phyloP scores from a whole-genome alignment of 2,113 vertebrate species.

The Bolborhynchus lineola region DNA sequence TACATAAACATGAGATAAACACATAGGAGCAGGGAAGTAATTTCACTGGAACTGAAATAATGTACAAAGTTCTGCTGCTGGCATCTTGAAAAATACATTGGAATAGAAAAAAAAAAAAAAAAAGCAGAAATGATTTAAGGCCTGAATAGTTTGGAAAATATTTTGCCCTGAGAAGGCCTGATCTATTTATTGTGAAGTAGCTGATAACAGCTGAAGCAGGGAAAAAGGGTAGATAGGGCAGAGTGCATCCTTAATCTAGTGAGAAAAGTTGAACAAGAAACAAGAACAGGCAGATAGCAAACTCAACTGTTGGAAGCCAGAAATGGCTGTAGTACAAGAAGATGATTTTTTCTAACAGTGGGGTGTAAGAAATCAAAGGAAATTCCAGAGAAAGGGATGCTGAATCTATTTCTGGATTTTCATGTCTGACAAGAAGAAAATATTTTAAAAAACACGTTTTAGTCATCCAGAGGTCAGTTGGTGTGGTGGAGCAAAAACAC shows the following conservation, averaged over 20 bases:
- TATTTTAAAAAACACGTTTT: neutral
- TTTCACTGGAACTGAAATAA: neutral
- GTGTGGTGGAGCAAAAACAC: neutral
- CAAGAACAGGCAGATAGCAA: neutral
- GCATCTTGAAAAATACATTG: neutral
- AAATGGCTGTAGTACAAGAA: neutral
- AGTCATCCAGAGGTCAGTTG: neutral
- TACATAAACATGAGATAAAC: neutral
- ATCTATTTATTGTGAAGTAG: neutral
- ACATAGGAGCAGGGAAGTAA: neutral
- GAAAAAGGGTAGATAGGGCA: neutral
- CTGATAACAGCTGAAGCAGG: neutral
- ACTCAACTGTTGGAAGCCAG: neutral
- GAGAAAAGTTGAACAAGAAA: neutral
- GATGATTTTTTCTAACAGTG: neutral
- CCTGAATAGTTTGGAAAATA: neutral
- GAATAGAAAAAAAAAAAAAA: neutral
- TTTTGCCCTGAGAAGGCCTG: neutral
- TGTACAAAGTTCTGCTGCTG: neutral
- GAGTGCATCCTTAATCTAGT: neutral
- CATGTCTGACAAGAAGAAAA: neutral
- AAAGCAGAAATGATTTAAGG: neutral
- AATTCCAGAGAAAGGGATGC: neutral
- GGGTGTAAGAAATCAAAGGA: neutral
- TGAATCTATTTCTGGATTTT: neutral